Evolutionary conservation across 1,140 invertebrate genomes (phyloP).

Genomic region (Microvelia longipes): DNA sequence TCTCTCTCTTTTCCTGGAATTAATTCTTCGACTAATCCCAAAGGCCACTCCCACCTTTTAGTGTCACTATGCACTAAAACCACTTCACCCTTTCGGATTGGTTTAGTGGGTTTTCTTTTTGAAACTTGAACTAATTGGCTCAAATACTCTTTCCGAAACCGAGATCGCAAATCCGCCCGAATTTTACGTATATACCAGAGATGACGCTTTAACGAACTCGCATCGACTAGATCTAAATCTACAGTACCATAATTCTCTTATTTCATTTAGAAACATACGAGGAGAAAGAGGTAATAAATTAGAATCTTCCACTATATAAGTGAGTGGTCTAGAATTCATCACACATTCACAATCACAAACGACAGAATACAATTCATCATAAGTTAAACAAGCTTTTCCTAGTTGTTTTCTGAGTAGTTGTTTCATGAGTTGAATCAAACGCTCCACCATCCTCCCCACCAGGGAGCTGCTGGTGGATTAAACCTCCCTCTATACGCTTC

Average conservation of each 20-base stretch:
- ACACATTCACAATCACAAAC: slow-evolving; percentile 25
- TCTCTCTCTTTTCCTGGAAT: slow-evolving; percentile 22
- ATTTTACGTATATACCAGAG: neutral
- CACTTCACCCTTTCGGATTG: slow-evolving; percentile 9
- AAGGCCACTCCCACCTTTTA: slow-evolving; percentile 22
- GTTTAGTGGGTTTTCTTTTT: neutral
- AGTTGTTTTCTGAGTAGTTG: slow-evolving; percentile 21
- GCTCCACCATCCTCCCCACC: too few relatives aligned
- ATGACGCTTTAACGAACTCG: neutral
- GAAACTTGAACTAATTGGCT: neutral
- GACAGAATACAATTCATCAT: slow-evolving; percentile 26
- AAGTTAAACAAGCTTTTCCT: slow-evolving; percentile 20
- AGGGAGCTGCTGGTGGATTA: too few relatives aligned
- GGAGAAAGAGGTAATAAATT: slow-evolving; percentile 14
- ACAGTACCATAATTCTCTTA: slow-evolving; percentile 15
- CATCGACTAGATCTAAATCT: slow-evolving; percentile 14
- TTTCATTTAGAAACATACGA: slow-evolving; percentile 23
- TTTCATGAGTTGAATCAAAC: slow-evolving; percentile 28
- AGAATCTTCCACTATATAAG: slow-evolving; percentile 24
- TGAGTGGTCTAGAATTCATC: slow-evolving; percentile 27
- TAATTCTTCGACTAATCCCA: slow-evolving; percentile 20
- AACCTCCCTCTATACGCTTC: too few relatives aligned
- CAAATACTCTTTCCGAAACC: slow-evolving; percentile 9
- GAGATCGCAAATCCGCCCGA: neutral
- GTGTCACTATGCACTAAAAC: slow-evolving; percentile 19